Evolutionary conservation across 37 sponge, comb jelly and placozoan genomes (phyloP).

Genomic region (Bolinopsis microptera): DNA sequence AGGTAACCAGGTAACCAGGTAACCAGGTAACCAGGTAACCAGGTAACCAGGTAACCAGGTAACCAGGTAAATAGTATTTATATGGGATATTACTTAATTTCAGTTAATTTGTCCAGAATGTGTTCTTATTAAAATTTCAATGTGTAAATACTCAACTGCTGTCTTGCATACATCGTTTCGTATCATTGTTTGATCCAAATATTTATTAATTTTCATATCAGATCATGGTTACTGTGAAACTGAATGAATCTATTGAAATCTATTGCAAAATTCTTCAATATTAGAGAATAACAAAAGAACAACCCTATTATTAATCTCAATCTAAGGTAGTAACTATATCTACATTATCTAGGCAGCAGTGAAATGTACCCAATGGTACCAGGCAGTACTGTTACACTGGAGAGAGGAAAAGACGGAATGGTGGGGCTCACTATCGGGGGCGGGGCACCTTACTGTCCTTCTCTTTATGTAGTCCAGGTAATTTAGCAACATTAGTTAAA

Average conservation of each 20-base stretch:
- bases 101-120: not conserved
- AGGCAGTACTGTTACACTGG: conserved; percentile 75
- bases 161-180: not conserved
- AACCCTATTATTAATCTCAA: no score
- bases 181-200: no score
- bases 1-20: no score
- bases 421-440: conserved; percentile 97
- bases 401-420: conserved; percentile 90
- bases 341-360: no score
- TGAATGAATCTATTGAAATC: no score
- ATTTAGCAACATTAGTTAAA: not conserved
- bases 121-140: not conserved
- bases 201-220: no score
- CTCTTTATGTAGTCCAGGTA: conserved; percentile 91
- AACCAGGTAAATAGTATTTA: not conserved
- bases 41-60: no score
- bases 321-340: no score
- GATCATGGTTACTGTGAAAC: no score
- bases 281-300: no score
- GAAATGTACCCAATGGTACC: conserved; percentile 37
- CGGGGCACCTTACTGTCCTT: conserved; percentile 91
- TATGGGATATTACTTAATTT: not conserved
- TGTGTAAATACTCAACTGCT: not conserved
- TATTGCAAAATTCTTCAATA: no score
- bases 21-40: no score